These are phyloP conservation scores for Arvicola amphibius DNA, from an alignment of 2,797 vertebrate genomes.

Conservation along the genomic window DNA sequence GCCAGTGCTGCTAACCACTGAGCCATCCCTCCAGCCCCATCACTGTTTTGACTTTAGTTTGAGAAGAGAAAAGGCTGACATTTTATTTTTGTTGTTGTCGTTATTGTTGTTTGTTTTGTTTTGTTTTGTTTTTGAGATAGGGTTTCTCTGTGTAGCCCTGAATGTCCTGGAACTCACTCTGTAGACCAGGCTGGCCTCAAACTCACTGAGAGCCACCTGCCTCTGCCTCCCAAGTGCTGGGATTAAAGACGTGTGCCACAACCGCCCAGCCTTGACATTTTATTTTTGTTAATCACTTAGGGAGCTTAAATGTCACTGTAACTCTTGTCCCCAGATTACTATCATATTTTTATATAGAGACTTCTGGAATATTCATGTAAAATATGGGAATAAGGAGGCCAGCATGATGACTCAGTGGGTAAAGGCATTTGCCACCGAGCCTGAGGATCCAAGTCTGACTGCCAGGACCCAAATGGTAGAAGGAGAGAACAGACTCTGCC, in stretches of 20 bases:
- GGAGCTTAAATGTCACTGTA: not conserved
- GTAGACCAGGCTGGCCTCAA: too few species aligned
- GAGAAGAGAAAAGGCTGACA: constrained; percentile 7
- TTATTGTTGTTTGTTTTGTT: too few species aligned
- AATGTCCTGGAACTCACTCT: too few species aligned
- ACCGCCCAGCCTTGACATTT: not conserved
- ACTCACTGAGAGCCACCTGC: too few species aligned
- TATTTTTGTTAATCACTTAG: not conserved
- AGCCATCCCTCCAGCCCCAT: not conserved
- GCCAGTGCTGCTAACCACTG: not conserved
- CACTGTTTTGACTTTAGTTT: not conserved
- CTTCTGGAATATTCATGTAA: constrained; percentile 22
- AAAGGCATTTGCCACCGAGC: not conserved
- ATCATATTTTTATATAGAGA: constrained; percentile 44
- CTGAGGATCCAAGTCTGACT: not conserved
- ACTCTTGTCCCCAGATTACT: not conserved
- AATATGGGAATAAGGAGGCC: not conserved
- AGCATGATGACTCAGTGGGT: too few species aligned
- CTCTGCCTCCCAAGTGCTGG: too few species aligned
- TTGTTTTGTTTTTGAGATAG: too few species aligned
- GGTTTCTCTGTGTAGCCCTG: too few species aligned
- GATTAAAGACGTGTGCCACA: too few species aligned
- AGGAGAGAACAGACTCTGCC: not conserved
- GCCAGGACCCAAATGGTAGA: not conserved
- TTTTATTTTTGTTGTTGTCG: not conserved